Percentiles rank a stretch among this genome's conserved stretches.
phyloP scores from a whole-genome alignment of 2,113 vertebrate species.

The Nerophis ophidion region DNA sequence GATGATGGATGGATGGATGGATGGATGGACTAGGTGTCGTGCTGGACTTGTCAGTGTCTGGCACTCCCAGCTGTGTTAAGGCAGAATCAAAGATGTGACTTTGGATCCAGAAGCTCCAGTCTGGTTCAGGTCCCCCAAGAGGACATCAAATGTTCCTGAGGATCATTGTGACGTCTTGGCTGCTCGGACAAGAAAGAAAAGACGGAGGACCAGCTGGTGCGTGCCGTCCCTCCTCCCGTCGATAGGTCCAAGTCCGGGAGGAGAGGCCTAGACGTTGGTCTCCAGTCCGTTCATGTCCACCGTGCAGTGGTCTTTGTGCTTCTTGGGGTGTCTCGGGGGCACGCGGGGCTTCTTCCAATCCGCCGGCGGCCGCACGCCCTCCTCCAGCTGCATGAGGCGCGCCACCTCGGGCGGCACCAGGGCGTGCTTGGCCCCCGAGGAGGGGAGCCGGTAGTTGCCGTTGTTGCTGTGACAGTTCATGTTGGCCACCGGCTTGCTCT shows the following conservation, averaged over 20 bases:
- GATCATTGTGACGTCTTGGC: background rate
- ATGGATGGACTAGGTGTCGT: background rate
- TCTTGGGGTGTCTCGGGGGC: constrained; percentile 72
- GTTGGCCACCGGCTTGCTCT: constrained; percentile 77
- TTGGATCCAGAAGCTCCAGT: constrained; percentile 12
- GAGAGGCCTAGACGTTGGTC: constrained; percentile 72
- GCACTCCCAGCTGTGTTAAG: constrained; percentile 53
- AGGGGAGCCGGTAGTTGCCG: constrained; percentile 68
- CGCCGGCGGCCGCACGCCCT: constrained; percentile 60
- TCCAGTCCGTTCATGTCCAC: constrained; percentile 94
- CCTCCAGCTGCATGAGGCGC: constrained; percentile 80
- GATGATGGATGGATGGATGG: background rate
- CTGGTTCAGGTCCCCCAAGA: background rate
- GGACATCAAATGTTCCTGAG: background rate
- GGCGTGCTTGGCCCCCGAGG: constrained; percentile 73
- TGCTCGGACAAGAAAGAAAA: background rate
- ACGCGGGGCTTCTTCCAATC: constrained; percentile 71
- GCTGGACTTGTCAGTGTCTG: background rate
- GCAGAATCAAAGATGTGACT: constrained; percentile 44
- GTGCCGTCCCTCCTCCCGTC: too few species aligned
- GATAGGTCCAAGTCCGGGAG: background rate
- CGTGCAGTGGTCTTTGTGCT: constrained; percentile 80
- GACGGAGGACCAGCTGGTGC: background rate
- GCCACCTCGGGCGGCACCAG: constrained; percentile 69
- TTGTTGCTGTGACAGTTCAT: constrained; percentile 89